A percentile compares a stretch with the other conserved stretches of the same genome.
phyloP scores from a whole-genome alignment of 2,113 vertebrate genomes.

The Stegostoma tigrinum region DNA sequence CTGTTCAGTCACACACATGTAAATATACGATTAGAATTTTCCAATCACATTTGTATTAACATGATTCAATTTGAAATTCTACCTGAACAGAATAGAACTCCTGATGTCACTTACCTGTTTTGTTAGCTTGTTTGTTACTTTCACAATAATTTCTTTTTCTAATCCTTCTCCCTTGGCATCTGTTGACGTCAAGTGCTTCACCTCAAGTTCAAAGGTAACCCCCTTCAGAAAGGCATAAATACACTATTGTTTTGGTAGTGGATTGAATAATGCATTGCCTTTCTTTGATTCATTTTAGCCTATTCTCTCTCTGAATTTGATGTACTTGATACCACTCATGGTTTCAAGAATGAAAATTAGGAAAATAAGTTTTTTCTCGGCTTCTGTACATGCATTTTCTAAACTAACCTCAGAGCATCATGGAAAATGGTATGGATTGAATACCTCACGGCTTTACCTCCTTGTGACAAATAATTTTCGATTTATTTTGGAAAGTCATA shows the following conservation, averaged over 20 bases:
- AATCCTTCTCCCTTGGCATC: constrained; percentile 20
- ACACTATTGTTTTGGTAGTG: background rate
- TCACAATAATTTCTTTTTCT: constrained; percentile 32
- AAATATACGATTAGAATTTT: background rate
- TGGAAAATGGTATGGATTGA: background rate
- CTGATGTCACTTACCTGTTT: constrained; percentile 5
- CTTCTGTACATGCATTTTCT: too few species aligned
- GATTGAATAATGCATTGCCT: background rate
- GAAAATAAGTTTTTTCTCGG: background rate
- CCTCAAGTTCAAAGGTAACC: background rate
- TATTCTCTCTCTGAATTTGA: background rate
- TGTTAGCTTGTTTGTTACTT: constrained; percentile 3
- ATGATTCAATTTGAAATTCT: background rate
- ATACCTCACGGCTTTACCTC: background rate
- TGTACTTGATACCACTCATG: background rate
- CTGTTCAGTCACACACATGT: background rate
- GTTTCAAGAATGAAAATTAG: background rate
- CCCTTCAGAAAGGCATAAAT: background rate
- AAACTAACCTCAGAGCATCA: background rate
- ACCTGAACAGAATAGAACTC: background rate
- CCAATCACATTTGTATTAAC: background rate
- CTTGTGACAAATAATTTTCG: background rate
- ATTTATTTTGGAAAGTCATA: too few species aligned
- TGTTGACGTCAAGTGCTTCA: constrained; percentile 2
- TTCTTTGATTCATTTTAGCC: background rate